A percentile compares a stretch with the other conserved stretches of the same genome.
Conservation (phyloP, 2,888 invertebrate genomes). For the Amblyjoppa fuscipennis region DNA sequence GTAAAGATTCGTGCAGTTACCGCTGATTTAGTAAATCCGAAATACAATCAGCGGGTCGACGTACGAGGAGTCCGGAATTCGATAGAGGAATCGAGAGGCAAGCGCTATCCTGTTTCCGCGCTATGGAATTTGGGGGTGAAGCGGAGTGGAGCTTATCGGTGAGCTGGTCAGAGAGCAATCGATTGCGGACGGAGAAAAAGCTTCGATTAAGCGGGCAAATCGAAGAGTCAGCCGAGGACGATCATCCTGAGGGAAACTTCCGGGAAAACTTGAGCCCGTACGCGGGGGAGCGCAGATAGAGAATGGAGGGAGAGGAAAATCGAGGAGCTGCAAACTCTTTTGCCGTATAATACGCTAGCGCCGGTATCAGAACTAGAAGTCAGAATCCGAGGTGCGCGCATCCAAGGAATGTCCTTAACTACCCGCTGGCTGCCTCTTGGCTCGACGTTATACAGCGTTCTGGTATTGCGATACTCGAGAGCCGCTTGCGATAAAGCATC, state of each 20-base stretch:
- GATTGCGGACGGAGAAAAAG: conserved; percentile 19
- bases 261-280: conserved; percentile 42
- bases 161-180: not conserved
- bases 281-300: not conserved
- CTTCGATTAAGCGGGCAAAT: conserved; percentile 4
- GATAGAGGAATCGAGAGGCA: conserved; percentile 3
- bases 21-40: not conserved
- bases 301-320: conserved; percentile 22
- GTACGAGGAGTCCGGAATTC: not conserved
- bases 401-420: conserved; percentile 62
- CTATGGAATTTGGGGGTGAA: conserved; percentile 29
- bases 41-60: conserved; percentile 7
- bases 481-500: conserved; percentile 58
- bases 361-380: conserved; percentile 44
- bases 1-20: no score
- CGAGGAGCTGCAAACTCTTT: conserved; percentile 50
- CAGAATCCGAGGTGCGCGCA: conserved; percentile 46
- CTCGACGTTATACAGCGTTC: conserved; percentile 11
- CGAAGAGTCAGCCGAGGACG: not conserved
- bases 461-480: conserved; percentile 53
- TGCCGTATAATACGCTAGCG: conserved; percentile 49
- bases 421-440: conserved; percentile 35
- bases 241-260: conserved; percentile 17
- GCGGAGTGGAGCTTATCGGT: not conserved
- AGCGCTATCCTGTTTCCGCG: conserved; percentile 18